A percentile compares a stretch with the other conserved stretches of the same genome.
phyloP scores from a whole-genome alignment of 35 echinoderm and acorn worm species.

The Apostichopus japonicus region DNA sequence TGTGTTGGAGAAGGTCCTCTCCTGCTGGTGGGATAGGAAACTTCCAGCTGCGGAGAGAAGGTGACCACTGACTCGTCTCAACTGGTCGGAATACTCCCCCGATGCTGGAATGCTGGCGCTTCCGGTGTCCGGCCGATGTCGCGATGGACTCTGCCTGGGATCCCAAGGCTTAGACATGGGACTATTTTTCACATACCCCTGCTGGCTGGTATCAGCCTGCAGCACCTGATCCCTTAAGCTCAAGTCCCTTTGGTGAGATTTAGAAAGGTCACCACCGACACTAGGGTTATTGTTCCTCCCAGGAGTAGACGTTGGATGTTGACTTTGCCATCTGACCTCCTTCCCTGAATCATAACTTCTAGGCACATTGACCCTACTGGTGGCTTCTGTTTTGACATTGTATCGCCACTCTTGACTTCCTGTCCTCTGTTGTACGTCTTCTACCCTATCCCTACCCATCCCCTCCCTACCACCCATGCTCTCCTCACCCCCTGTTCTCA shows the following conservation, averaged over 20 bases:
- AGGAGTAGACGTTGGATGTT: not conserved
- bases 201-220: not conserved
- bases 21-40: not conserved
- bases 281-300: not conserved
- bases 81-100: conserved; percentile 23
- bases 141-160: conserved; percentile 5
- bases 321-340: not conserved
- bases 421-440: not conserved
- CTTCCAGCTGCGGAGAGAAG: not conserved
- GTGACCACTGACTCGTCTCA: conserved; percentile 20
- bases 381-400: conserved; percentile 20
- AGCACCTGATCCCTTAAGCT: not conserved
- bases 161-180: not conserved
- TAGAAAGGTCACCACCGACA: no score
- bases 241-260: not conserved
- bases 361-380: not conserved
- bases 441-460: not conserved
- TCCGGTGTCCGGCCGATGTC: not conserved
- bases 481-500: not conserved
- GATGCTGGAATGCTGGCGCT: not conserved
- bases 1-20: not conserved
- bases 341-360: not conserved
- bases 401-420: conserved; percentile 23
- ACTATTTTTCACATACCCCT: no score
- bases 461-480: not conserved